Evolutionary conservation across 1,140 invertebrate species (phyloP), one percentile per base, ranked within the genome.

Genomic region (Neuroterus valhalla): DNA sequence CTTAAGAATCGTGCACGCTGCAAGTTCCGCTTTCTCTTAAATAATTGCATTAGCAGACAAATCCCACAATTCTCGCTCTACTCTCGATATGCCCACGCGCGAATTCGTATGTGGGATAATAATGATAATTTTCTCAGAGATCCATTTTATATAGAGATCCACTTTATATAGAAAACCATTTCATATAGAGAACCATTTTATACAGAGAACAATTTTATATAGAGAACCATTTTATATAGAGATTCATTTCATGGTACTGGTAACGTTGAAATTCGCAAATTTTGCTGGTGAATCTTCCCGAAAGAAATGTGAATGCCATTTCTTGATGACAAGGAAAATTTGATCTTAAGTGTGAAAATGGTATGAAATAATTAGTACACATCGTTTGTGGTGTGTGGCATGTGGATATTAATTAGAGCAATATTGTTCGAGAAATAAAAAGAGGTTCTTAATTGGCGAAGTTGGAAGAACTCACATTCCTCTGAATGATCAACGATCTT

Each of bases 41-140:
- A 73, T 76, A 73, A 79, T 79, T 73, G 42, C 62, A 68, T 79
- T 72, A 76, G 72, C 76, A 70, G 72, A 76, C 74, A 72, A 79
- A 79, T 75, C 74, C 68, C 73, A 66, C 73, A 75, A 75, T 74
- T 78, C 77, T 46, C 23, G 76, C 50, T 62, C 67, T 70, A 48
- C 62, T 62, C 55, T 62, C 23, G 55, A 62, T n/a, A 62, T 62
- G 55, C 55, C 55, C 55, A 62, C 55, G 55, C 55, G 55, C 55
- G 55, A 62, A 62, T 62, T 62, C 21, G 55, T 14, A 62, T 62
- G 55, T 62, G 55, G 55, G 55, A 62, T 62, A 23, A 62, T 62
- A 62, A 62, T 31, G 55, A 62, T 62, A 62, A 62, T n/a, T 62
- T 62, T 62, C 55, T 38, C 21, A 26, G 8, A 62, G 55, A 31